Conservation (phyloP, 2,113 vertebrate species). For the Ageneiosus marmoratus region DNA sequence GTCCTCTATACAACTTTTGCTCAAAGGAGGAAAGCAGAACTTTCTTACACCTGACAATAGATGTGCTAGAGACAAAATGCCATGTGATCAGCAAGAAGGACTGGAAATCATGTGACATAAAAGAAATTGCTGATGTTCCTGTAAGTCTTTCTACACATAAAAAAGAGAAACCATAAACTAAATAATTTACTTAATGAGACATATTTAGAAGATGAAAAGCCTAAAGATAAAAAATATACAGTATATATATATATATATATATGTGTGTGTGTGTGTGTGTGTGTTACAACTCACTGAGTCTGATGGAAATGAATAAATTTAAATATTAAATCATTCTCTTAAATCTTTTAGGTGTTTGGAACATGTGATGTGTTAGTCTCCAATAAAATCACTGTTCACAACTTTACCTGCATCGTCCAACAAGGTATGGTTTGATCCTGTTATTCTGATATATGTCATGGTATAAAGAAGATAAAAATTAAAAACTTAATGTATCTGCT, state of each 20-base stretch:
- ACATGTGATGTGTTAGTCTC: slow-evolving; percentile 44
- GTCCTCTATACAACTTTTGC: background rate
- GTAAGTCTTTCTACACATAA: slow-evolving; percentile 28
- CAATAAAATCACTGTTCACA: slow-evolving; percentile 34
- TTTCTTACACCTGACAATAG: slow-evolving; percentile 36
- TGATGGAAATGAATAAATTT: too few relatives aligned
- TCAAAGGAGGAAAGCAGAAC: slow-evolving; percentile 29
- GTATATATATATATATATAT: background rate
- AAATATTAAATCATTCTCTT: background rate
- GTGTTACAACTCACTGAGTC: too few relatives aligned
- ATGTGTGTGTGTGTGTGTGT: too few relatives aligned
- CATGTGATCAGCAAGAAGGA: slow-evolving; percentile 53
- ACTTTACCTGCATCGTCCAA: slow-evolving; percentile 48
- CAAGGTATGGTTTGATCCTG: slow-evolving; percentile 37
- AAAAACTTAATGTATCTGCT: background rate
- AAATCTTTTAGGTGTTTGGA: slow-evolving; percentile 49
- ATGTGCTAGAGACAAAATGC: slow-evolving; percentile 56
- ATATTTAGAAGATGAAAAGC: too few relatives aligned
- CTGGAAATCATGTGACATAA: slow-evolving; percentile 49
- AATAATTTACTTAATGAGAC: too few relatives aligned
- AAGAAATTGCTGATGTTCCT: slow-evolving; percentile 23
- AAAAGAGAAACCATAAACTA: background rate
- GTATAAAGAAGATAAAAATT: background rate
- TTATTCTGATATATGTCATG: background rate
- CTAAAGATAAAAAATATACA: background rate